Conservation (phyloP, 2,113 vertebrate genomes). For the Onychorhynchus coronatus region DNA sequence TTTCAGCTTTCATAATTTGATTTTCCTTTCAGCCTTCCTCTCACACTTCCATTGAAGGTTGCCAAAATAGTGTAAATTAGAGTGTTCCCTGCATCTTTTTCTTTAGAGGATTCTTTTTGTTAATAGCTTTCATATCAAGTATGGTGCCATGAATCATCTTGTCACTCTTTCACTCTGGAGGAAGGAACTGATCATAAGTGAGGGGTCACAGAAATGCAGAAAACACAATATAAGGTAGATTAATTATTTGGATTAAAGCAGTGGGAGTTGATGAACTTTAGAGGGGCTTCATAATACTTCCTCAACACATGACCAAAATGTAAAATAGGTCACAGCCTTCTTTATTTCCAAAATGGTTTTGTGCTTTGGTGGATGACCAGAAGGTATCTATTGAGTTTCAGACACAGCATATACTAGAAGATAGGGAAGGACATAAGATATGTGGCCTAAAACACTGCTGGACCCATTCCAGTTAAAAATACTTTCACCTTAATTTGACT, state of each 20-base stretch:
- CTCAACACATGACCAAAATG: background rate
- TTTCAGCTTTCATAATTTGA: background rate
- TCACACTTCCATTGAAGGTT: background rate
- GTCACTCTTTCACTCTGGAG: background rate
- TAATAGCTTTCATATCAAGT: background rate
- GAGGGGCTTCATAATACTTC: background rate
- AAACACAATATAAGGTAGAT: background rate
- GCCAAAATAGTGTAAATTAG: background rate
- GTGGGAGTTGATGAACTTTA: background rate
- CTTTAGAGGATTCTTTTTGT: background rate
- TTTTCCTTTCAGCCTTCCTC: background rate
- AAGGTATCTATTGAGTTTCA: background rate
- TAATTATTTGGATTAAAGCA: background rate
- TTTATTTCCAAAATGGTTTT: background rate
- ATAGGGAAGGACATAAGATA: background rate
- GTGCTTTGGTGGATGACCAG: background rate
- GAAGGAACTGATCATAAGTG: background rate
- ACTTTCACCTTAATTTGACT: background rate
- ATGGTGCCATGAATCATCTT: background rate
- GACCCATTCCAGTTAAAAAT: background rate
- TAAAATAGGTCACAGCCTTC: background rate
- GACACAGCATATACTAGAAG: rapidly evolving
- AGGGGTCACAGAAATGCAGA: background rate
- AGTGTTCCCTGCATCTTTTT: background rate
- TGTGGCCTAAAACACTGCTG: background rate